Conservation (phyloP, 2,888 invertebrate species). For the Drosophila fungiperda region DNA sequence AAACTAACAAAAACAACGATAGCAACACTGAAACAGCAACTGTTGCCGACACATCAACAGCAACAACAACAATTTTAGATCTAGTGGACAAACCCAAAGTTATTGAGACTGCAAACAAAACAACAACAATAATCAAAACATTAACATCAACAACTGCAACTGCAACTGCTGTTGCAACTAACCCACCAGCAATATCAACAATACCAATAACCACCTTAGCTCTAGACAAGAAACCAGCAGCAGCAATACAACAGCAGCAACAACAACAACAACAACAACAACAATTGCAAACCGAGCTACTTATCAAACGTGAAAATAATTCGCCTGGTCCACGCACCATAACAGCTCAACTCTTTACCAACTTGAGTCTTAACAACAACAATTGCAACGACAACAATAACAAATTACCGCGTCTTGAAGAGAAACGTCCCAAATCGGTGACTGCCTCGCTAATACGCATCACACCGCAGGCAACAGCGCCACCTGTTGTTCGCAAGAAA, state of each 20-base stretch:
- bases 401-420: conserved; percentile 54
- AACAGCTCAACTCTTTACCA: conserved; percentile 64
- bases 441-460: conserved; percentile 83
- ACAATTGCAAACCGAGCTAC: conserved; percentile 48
- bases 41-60: conserved; percentile 28
- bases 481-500: conserved; percentile 21
- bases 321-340: conserved; percentile 71
- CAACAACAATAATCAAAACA: conserved; percentile 24
- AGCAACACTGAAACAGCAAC: conserved; percentile 34
- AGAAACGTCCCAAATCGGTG: conserved; percentile 83
- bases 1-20: conserved; percentile 45
- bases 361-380: conserved; percentile 37
- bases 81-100: conserved; percentile 43
- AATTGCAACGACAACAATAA: conserved; percentile 50
- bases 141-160: conserved; percentile 25
- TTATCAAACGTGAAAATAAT: conserved; percentile 70
- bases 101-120: conserved; percentile 50
- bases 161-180: conserved; percentile 40
- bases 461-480: conserved; percentile 42
- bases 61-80: conserved; percentile 42
- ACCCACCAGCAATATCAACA: conserved; percentile 45
- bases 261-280: conserved; percentile 33
- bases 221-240: conserved; percentile 22
- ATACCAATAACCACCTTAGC: conserved; percentile 28
- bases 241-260: conserved; percentile 33